These are phyloP conservation scores for Sacculina carcini DNA, from an alignment of 2,888 invertebrate species.

Conservation along the genomic window DNA sequence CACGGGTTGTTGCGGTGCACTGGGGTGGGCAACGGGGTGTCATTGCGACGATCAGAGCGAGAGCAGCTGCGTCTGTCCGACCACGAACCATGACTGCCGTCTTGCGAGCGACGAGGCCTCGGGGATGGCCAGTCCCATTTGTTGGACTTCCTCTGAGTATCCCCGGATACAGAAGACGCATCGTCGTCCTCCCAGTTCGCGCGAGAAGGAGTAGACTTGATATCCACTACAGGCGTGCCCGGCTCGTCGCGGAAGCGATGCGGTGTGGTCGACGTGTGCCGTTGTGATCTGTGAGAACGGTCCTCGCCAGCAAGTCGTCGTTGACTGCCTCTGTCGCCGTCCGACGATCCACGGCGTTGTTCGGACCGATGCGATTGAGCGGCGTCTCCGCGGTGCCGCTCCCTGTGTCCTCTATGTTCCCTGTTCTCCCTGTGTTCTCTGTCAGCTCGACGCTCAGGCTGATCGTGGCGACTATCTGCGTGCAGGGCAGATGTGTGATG, in stretches of 20 bases:
- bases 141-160: conserved; percentile 36
- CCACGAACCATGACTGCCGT: no score
- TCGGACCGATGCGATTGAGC: conserved; percentile 12
- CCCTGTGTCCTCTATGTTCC: conserved; percentile 17
- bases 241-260: conserved; percentile 55
- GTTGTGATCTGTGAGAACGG: background rate
- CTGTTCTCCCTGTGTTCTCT: conserved; percentile 14
- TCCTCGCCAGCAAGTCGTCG: no score
- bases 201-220: conserved; percentile 32
- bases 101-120: conserved; percentile 12
- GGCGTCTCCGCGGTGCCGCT: conserved; percentile 9
- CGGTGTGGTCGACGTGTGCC: conserved; percentile 4
- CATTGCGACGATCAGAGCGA: conserved; percentile 18
- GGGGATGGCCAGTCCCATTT: conserved; percentile 88
- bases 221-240: conserved; percentile 40
- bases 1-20: conserved; percentile 57
- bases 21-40: conserved; percentile 60
- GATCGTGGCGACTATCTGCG: conserved; percentile 9
- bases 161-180: no score
- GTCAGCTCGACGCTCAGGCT: conserved; percentile 19
- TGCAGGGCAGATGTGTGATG: conserved; percentile 9
- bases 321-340: no score
- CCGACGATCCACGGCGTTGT: no score
- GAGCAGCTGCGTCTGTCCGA: conserved; percentile 9
- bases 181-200: conserved; percentile 37